Conservation (phyloP, 2,797 vertebrate species). For the Paratrypauchen microcephalus region DNA sequence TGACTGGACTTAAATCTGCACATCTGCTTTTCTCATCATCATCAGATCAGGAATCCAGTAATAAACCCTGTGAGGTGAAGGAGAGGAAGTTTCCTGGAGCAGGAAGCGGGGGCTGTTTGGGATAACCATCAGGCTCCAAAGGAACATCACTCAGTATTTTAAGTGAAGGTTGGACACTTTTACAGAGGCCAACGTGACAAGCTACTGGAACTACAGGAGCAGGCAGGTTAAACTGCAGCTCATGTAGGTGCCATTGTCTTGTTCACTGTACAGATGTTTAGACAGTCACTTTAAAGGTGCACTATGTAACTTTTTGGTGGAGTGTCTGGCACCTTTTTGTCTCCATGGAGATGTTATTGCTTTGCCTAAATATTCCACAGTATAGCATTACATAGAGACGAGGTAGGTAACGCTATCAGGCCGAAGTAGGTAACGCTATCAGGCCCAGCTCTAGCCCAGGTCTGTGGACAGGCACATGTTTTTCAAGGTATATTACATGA, state of each 20-base stretch:
- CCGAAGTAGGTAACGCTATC: too few species aligned
- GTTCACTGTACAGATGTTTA: neutral
- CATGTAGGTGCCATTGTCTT: neutral
- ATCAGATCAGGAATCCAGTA: slow-evolving; percentile 21
- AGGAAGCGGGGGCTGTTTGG: slow-evolving; percentile 29
- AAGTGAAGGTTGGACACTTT: neutral
- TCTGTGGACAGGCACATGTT: too few species aligned
- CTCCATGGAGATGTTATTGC: neutral
- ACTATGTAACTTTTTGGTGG: neutral
- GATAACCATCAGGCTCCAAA: slow-evolving; percentile 14
- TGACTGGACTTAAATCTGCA: slow-evolving; percentile 19
- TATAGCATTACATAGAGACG: too few species aligned
- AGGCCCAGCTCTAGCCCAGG: too few species aligned
- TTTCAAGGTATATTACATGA: too few species aligned
- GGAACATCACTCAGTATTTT: neutral
- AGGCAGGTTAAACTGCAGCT: neutral
- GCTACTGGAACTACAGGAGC: neutral
- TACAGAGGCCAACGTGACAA: neutral
- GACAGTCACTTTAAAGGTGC: neutral
- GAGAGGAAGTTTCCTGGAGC: slow-evolving; percentile 29
- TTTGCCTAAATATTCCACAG: neutral
- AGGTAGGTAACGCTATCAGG: too few species aligned
- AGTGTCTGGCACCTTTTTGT: neutral
- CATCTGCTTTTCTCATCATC: slow-evolving; percentile 37
- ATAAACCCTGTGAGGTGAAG: slow-evolving; percentile 23